phyloP scores from a whole-genome alignment of 2,888 invertebrate species.

The Leptinotarsa haldemani region DNA sequence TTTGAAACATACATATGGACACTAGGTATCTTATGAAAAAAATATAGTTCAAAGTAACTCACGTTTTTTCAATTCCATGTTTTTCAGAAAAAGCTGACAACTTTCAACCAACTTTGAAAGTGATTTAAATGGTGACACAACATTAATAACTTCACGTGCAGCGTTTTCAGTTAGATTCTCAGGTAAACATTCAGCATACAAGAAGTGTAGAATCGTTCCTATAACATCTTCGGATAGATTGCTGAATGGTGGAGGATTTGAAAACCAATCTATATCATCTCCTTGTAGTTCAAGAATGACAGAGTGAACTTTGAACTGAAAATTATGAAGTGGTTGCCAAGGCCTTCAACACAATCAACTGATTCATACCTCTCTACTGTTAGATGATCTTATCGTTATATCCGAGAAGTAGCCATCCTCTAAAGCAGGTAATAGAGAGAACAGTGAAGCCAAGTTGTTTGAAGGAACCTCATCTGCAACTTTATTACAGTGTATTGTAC shows the following conservation, averaged over 20 bases:
- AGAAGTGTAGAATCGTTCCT: constrained; percentile 72
- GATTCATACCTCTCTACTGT: constrained; percentile 67
- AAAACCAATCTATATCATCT: constrained; percentile 70
- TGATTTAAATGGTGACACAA: constrained; percentile 69
- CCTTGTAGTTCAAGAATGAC: constrained; percentile 70
- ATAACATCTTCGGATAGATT: constrained; percentile 73
- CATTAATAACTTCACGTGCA: constrained; percentile 70
- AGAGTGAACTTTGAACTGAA: constrained; percentile 70
- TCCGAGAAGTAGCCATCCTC: constrained; percentile 76
- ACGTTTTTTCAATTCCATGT: constrained; percentile 75
- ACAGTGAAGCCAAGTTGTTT: constrained; percentile 66
- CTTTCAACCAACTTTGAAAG: constrained; percentile 70
- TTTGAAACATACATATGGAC: too few relatives aligned
- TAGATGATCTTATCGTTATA: constrained; percentile 67
- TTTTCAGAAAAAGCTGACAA: constrained; percentile 73
- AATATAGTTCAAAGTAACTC: constrained; percentile 55
- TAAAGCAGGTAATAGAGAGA: constrained; percentile 74
- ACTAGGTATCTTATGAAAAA: background rate
- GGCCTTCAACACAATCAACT: background rate
- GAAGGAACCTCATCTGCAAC: constrained; percentile 67
- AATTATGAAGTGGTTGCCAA: constrained; percentile 29
- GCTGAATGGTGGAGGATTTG: constrained; percentile 69
- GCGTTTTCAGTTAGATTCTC: constrained; percentile 70
- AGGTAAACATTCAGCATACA: constrained; percentile 75
- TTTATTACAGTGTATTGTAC: constrained; percentile 72